These are phyloP conservation scores for Plectrocnemia conspersa DNA, from an alignment of 1,140 invertebrate genomes.

Conservation along the genomic window DNA sequence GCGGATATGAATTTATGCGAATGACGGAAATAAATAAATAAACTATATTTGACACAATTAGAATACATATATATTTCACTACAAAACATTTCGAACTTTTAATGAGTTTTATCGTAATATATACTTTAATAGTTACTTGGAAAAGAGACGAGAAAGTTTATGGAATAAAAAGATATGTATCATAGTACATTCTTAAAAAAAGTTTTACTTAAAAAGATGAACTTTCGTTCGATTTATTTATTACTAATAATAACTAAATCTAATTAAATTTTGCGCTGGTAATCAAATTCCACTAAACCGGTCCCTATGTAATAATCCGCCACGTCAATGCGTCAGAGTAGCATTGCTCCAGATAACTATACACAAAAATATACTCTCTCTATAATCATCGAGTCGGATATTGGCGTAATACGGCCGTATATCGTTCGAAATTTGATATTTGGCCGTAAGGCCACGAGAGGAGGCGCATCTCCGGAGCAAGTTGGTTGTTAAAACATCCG, in stretches of 20 bases:
- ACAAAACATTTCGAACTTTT: conserved; percentile 1
- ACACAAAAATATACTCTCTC: neutral
- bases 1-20: conserved; percentile 20
- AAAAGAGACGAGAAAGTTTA: neutral
- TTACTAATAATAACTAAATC: too few relatives aligned
- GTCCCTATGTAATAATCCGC: neutral
- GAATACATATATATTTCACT: too few relatives aligned
- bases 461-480: conserved; percentile 22
- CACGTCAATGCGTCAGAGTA: neutral
- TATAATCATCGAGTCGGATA: neutral
- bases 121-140: neutral
- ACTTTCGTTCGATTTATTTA: too few relatives aligned
- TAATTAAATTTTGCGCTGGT: too few relatives aligned
- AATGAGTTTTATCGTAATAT: neutral
- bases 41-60: too few relatives aligned
- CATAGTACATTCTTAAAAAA: neutral
- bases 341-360: neutral
- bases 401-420: neutral
- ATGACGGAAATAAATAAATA: conserved; percentile 14
- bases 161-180: neutral
- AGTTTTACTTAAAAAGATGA: too few relatives aligned
- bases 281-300: neutral
- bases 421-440: conserved; percentile 21
- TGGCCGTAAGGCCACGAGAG: neutral
- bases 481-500: conserved; percentile 34